Conservation (phyloP, 2,888 invertebrate genomes). For the Glyphotaelius pellucidus region DNA sequence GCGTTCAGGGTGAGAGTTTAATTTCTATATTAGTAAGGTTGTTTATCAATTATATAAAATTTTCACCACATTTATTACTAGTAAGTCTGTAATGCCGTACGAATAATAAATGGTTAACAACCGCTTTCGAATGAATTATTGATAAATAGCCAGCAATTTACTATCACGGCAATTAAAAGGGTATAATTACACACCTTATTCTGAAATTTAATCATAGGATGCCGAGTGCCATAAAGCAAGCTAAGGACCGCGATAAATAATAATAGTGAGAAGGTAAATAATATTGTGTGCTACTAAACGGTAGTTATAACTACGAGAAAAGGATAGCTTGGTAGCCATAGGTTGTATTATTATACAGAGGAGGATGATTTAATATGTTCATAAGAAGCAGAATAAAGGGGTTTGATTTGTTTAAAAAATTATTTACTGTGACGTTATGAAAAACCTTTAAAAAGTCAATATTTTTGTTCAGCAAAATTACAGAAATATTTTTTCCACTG, state of each 20-base stretch:
- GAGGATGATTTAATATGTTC: background rate
- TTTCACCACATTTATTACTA: background rate
- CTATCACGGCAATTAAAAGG: background rate
- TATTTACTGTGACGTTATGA: background rate
- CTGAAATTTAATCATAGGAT: conserved; percentile 12
- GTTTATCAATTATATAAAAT: too few species aligned
- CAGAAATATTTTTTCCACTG: background rate
- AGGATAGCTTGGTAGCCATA: background rate
- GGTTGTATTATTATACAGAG: background rate
- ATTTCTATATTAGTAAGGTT: too few species aligned
- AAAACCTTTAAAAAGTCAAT: background rate
- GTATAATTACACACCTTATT: background rate
- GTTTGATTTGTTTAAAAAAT: too few species aligned
- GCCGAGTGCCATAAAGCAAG: background rate
- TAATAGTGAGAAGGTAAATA: background rate
- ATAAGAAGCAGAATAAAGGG: background rate
- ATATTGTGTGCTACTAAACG: conserved; percentile 7
- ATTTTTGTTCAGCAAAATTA: background rate
- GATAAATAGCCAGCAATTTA: background rate
- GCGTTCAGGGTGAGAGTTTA: too few species aligned
- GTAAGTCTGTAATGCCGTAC: background rate
- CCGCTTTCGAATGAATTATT: background rate
- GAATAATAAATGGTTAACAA: background rate
- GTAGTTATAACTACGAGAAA: conserved; percentile 16
- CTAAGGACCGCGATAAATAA: conserved; percentile 41